Conservation (phyloP, 2,888 invertebrate genomes). For the Nomada hirtipes region DNA sequence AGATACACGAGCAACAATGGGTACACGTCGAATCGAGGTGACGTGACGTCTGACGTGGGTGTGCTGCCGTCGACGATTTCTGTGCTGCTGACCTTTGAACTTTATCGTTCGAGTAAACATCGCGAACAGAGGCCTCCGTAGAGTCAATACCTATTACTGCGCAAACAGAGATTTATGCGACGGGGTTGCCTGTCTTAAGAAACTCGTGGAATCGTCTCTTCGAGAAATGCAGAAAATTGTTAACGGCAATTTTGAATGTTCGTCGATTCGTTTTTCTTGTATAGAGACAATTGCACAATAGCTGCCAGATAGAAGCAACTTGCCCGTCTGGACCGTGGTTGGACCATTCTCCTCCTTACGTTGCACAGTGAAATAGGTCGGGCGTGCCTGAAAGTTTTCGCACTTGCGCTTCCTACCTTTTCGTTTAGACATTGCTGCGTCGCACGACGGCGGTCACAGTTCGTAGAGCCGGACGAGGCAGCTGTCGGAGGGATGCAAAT, state of each 20-base stretch:
- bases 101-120: not conserved
- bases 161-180: no score
- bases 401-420: not conserved
- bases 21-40: conserved; percentile 65
- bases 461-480: not conserved
- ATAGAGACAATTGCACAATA: not conserved
- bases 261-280: no score
- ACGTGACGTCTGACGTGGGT: conserved; percentile 49
- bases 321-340: not conserved
- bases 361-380: not conserved
- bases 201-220: no score
- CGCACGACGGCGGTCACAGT: not conserved
- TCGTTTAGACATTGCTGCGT: not conserved
- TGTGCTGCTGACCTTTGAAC: conserved; percentile 43
- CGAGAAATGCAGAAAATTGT: no score
- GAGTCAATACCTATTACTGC: not conserved
- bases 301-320: not conserved
- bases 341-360: not conserved
- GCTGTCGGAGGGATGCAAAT: conserved; percentile 29
- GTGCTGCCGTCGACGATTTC: conserved; percentile 21
- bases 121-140: not conserved
- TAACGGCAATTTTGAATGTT: no score
- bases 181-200: no score
- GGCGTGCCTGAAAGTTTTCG: not conserved
- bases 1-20: conserved; percentile 77